These are phyloP conservation scores for Ooceraea biroi DNA, from an alignment of 1,140 invertebrate species.

Conservation along the genomic window DNA sequence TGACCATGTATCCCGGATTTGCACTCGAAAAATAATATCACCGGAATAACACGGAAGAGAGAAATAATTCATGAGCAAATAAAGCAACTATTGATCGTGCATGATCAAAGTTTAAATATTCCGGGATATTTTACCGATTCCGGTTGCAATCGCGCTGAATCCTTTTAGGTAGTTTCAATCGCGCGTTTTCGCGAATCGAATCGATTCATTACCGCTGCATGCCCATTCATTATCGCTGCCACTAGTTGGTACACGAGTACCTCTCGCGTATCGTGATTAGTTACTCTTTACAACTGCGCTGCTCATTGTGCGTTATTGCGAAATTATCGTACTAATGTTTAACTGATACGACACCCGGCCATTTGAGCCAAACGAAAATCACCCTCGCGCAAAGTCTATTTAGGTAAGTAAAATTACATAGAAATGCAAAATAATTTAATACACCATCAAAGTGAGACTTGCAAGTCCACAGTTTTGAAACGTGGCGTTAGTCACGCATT, in stretches of 20 bases:
- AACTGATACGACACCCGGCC: conserved; percentile 4
- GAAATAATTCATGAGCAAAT: neutral
- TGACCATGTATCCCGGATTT: neutral
- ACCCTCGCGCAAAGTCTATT: neutral
- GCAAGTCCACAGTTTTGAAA: neutral
- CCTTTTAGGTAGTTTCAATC: conserved; percentile 35
- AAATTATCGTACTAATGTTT: conserved; percentile 36
- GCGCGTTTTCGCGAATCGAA: neutral
- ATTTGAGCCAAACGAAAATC: neutral
- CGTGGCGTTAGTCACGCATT: too few relatives aligned
- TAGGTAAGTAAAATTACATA: too few relatives aligned
- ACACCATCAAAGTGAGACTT: neutral
- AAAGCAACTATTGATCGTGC: neutral
- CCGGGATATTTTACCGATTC: neutral
- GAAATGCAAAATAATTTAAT: neutral
- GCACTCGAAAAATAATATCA: neutral
- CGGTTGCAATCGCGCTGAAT: neutral
- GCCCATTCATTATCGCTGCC: conserved; percentile 22
- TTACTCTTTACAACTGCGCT: conserved; percentile 25
- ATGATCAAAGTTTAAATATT: neutral
- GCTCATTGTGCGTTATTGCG: conserved; percentile 24
- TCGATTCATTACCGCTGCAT: conserved; percentile 31
- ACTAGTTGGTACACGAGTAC: conserved; percentile 21
- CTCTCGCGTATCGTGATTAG: conserved; percentile 13
- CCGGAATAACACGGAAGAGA: neutral